Evolutionary conservation across 2,113 vertebrate species (phyloP).

Genomic region (Psammodynastes pulverulentus): DNA sequence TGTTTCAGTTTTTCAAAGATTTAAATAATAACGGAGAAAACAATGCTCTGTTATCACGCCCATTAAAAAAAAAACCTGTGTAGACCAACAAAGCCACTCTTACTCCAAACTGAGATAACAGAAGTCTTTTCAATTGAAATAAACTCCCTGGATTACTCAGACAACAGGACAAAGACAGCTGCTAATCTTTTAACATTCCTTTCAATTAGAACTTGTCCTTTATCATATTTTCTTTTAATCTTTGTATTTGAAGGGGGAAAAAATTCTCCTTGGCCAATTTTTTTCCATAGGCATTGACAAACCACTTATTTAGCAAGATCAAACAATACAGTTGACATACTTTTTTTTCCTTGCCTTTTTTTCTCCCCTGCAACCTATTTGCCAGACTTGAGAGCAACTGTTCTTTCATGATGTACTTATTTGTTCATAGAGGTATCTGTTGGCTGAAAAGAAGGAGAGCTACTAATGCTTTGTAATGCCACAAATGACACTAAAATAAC

Average conservation of each 20-base stretch:
- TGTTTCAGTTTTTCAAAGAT: not conserved
- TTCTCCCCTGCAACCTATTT: not conserved
- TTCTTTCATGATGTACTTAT: not conserved
- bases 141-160: not conserved
- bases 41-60: not conserved
- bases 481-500: not conserved
- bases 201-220: not conserved
- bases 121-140: not conserved
- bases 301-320: not conserved
- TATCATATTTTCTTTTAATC: not conserved
- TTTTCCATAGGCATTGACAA: not conserved
- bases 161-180: not conserved
- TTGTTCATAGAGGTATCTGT: not conserved
- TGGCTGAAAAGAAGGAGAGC: not conserved
- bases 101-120: not conserved
- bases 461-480: not conserved
- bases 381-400: not conserved
- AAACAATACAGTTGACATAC: not conserved
- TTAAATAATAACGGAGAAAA: not conserved
- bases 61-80: not conserved
- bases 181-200: not conserved
- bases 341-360: not conserved
- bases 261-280: not conserved
- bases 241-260: not conserved
- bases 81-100: not conserved